A percentile compares a stretch with the other conserved stretches of the same genome.
Conservation (phyloP, 2,888 invertebrate species). For the Acleris emargana region DNA sequence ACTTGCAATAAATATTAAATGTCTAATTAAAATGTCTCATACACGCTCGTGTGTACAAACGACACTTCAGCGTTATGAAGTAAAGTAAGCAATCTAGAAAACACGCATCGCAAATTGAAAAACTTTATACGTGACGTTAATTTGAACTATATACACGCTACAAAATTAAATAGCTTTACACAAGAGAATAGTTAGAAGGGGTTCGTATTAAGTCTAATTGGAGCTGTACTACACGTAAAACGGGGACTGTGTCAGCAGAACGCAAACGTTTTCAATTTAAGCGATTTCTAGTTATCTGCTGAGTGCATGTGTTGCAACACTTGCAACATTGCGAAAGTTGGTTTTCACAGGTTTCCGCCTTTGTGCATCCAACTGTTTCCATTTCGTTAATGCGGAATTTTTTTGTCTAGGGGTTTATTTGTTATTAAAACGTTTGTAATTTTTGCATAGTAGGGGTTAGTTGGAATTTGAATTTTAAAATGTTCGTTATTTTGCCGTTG, state of each 20-base stretch:
- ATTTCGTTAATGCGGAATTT: neutral
- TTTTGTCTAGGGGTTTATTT: neutral
- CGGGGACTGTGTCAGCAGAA: conserved; percentile 10
- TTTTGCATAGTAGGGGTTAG: neutral
- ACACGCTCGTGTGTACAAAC: too few species aligned
- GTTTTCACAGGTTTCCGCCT: neutral
- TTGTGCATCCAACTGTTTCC: neutral
- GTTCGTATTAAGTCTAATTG: too few species aligned
- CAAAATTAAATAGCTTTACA: too few species aligned
- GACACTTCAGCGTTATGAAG: too few species aligned
- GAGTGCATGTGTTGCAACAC: conserved; percentile 38
- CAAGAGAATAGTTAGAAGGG: too few species aligned
- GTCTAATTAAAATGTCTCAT: too few species aligned
- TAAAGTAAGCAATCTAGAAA: too few species aligned
- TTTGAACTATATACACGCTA: too few species aligned
- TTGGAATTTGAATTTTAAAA: neutral
- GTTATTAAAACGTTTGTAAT: neutral
- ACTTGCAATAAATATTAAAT: too few species aligned
- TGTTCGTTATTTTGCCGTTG: too few species aligned
- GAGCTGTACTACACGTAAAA: conserved; percentile 1
- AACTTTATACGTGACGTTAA: too few species aligned
- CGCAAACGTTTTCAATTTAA: conserved; percentile 51
- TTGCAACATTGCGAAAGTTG: conserved; percentile 39
- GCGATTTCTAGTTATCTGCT: conserved; percentile 45
- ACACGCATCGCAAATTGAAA: too few species aligned